These are phyloP conservation scores for Lathamus discolor DNA, from an alignment of 2,113 vertebrate species.

Conservation along the genomic window DNA sequence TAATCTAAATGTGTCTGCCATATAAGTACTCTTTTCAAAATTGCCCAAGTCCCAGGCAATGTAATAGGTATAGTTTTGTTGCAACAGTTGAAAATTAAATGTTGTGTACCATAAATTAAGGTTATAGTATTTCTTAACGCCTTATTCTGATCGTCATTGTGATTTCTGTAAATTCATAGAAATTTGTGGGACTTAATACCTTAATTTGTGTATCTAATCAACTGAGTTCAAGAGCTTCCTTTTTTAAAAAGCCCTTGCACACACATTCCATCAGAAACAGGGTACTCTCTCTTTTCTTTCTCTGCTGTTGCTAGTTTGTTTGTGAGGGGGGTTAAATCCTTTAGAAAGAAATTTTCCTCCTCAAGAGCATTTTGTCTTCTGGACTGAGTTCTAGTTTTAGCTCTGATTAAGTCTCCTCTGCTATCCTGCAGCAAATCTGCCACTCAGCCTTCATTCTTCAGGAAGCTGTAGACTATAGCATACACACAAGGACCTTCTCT, in stretches of 20 bases:
- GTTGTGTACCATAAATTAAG: background rate
- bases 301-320: background rate
- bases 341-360: background rate
- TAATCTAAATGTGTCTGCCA: background rate
- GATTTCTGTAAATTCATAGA: background rate
- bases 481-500: background rate
- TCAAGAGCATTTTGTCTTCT: background rate
- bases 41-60: background rate
- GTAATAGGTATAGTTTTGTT: background rate
- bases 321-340: background rate
- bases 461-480: background rate
- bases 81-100: background rate
- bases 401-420: background rate
- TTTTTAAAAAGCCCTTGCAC: background rate
- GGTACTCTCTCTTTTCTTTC: background rate
- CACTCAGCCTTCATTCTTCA: background rate
- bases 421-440: background rate
- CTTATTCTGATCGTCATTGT: background rate
- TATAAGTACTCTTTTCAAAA: background rate
- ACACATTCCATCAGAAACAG: background rate
- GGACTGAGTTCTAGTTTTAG: background rate
- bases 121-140: background rate
- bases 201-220: background rate
- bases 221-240: background rate
- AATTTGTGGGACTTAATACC: background rate